Base-by-base conservation (phyloP, 2,113 vertebrate species). In the Lophotis ruficrista region DNA sequence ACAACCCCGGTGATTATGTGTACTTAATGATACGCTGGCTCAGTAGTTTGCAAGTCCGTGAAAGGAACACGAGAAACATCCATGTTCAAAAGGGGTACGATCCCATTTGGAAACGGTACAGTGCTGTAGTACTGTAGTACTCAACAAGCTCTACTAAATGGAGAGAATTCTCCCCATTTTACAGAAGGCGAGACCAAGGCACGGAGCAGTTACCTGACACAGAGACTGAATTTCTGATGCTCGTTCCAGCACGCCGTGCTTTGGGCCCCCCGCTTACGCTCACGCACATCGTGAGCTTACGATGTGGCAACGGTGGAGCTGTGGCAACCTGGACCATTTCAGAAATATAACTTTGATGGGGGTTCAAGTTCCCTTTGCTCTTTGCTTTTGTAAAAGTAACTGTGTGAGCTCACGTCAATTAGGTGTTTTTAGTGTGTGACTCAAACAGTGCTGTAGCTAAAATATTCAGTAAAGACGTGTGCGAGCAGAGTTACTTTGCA, bases 211-310 rank as follows among this genome's bases (percentile, higher is more conserved):
- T 84, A 12, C n/a, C 24, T 84, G 72, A 84, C 76, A 75, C 76
- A 89, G 37, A 94, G 54, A 69, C 77, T 83, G 72, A 38, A 27
- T 93, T 94, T 61, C 57, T 18, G 19, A 1, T 61, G 57, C n/a
- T 83, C 2, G 2, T 71, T 77, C 58, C 71, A 54, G 58, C 28
- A n/a, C 0, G 0, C 16, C 0, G 1, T 0, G 1, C 70, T 82
- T 76, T 50, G 62, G 19, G 47, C 14, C 20, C n/a, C 12, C 18
- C 7, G 1, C 64, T n/a, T n/a, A n/a, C n/a, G n/a, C n/a, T n/a
- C n/a, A n/a, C n/a, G n/a, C n/a, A n/a, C n/a, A n/a, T n/a, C n/a
- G 37, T 13, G 57, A 58, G 41, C 20, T 78, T 45, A 30, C 23
- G 5, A 5, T 37, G 54, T 6, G 4, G n/a, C 41, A 28, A 4